A percentile compares a stretch with the other conserved stretches of the same genome.
phyloP scores from a whole-genome alignment of 2,113 vertebrate species.

The Beaufortia kweichowensis region DNA sequence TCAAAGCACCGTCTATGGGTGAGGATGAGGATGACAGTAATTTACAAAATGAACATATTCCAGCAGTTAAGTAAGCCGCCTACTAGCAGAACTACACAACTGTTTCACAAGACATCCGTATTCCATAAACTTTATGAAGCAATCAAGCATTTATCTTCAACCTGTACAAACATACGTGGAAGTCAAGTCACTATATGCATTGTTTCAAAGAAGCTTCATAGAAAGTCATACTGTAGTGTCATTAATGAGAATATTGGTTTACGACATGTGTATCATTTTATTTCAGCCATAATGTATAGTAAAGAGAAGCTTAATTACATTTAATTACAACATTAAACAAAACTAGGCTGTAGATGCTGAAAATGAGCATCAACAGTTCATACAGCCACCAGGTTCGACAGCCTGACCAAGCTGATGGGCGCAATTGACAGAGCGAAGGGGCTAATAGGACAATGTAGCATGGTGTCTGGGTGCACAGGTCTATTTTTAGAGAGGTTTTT shows the following conservation, averaged over 20 bases:
- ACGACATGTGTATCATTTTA: not conserved
- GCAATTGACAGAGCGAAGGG: not conserved
- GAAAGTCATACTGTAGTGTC: not conserved
- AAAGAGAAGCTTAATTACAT: not conserved
- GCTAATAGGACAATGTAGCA: constrained; percentile 18
- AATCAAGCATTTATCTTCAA: not conserved
- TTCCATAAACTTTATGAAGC: constrained; percentile 8
- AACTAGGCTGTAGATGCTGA: not conserved
- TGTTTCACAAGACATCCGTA: constrained; percentile 7
- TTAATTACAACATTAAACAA: no score
- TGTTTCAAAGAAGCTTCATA: no score
- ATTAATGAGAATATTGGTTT: not conserved
- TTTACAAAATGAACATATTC: not conserved
- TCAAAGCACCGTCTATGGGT: not conserved
- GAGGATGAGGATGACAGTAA: not conserved
- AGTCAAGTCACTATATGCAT: not conserved
- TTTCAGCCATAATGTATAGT: not conserved
- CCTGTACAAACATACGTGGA: constrained; percentile 4
- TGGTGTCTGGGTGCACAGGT: constrained; percentile 27
- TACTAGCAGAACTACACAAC: not conserved
- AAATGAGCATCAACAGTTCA: not conserved
- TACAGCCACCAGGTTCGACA: not conserved
- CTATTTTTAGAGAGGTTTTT: constrained; percentile 33
- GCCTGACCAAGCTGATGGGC: not conserved
- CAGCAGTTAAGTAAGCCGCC: not conserved